phyloP scores from a whole-genome alignment of 2,888 invertebrate genomes.

The Lasioglossum pauxillum region DNA sequence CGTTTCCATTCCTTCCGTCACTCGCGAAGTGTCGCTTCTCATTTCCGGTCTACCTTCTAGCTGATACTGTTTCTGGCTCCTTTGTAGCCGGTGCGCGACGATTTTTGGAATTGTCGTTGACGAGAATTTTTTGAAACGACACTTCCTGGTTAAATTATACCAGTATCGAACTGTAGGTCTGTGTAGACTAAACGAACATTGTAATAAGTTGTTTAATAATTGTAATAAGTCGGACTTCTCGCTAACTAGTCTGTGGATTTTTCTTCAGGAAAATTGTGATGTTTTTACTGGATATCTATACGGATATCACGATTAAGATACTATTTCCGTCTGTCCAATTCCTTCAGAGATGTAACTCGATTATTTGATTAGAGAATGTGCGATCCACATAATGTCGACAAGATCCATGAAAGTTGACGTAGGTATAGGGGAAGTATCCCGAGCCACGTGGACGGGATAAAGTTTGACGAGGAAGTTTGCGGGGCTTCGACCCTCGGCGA shows the following conservation, averaged over 20 bases:
- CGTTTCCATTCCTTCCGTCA: neutral
- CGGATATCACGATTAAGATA: neutral
- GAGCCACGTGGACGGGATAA: neutral
- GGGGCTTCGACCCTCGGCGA: constrained; percentile 7
- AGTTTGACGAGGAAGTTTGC: neutral
- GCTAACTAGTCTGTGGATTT: too few species aligned
- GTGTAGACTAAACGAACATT: neutral
- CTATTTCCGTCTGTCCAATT: neutral
- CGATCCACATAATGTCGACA: neutral
- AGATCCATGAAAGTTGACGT: neutral
- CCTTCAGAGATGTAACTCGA: neutral
- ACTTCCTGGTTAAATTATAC: neutral
- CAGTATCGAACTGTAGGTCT: neutral
- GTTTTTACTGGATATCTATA: too few species aligned
- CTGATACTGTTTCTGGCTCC: neutral
- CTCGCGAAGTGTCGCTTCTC: constrained; percentile 14
- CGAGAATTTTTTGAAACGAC: neutral
- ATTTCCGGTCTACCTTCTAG: neutral
- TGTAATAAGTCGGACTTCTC: neutral
- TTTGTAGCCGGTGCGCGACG: neutral
- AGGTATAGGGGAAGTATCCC: neutral
- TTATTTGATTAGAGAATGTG: neutral
- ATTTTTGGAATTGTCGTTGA: neutral
- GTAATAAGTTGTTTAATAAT: neutral
- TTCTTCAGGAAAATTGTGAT: too few species aligned